Base-by-base conservation (phyloP, 1,140 invertebrate genomes). In the Spodoptera frugiperda region DNA sequence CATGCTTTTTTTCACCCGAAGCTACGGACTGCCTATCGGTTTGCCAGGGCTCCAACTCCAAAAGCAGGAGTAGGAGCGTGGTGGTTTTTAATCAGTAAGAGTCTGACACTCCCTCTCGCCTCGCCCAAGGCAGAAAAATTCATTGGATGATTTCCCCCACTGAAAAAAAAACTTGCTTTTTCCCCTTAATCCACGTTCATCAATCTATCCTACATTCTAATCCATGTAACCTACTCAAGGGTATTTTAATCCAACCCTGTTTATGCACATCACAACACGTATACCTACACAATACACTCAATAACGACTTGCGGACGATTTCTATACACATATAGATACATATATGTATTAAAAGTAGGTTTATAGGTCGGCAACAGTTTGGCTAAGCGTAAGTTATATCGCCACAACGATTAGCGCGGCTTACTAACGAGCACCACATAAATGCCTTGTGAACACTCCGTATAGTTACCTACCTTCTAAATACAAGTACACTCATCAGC, bases 381-480 rank as follows among this genome's bases (percentile, higher is more conserved):
- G 59, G 59, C 9, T 63, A 63, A 63, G 59, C 44, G 59, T 44
- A 33, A 63, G 33, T 63, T 61, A 63, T 19, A 63, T 63, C 59
- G 59, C 59, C 59, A 44, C 59, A 63, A 33, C 33, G 59, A 63
- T 63, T 63, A 63, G 59, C 33, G 57, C 59, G 8, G 19, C 14
- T 12, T 12, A 17, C 59, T 63, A 63, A 63, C 59, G 59, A 63
- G 33, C 59, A 33, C 17, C 33, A 44, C 33, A 25, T 63, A 33
- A 63, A 63, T 44, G 33, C 59, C 33, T 63, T 63, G 33, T 63
- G 59, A 63, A 63, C 44, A 63, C 33, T 44, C 59, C 6, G 59
- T 44, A 15, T 63, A 63, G 59, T 63, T 63, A 63, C 59, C n/a
- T 17, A 33, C 10, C 59, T 44, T 44, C 59, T 63, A 63, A 46